Evolutionary conservation across 1,140 invertebrate genomes (phyloP), one percentile per base, ranked within the genome.

Genomic region (Thalassaphorura encarpata): DNA sequence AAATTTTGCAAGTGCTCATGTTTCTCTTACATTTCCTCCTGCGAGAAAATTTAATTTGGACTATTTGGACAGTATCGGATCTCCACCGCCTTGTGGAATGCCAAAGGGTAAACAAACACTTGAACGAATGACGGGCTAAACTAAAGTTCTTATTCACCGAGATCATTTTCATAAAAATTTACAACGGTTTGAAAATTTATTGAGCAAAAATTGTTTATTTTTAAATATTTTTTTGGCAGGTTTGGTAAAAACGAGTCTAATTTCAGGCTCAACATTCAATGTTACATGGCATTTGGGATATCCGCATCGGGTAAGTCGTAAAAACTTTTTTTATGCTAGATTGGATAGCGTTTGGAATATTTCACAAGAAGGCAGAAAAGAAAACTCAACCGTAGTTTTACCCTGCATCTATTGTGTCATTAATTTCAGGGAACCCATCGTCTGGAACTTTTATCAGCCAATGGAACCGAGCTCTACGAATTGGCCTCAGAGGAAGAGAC

Each of bases 51-150:
- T 85, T 68, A 87, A 90, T 68, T 74, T 96, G 67, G 92, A 97
- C 74, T 96, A 95, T 74, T 75, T 97, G 71, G 90, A 96, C 71
- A 94, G 85, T 69, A 79, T 82, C 50, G 80, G 89, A 66, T 95
- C 91, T 18, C 83, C 84, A 65, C 82, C 82, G 52, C 92, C 91
- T 29, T 96, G 93, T 72, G 92, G 93, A 58, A 93, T 96, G 86
- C 90, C 91, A 8, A 89, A 84, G 84, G 90, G 90, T 92, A 73
- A 79, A n/a, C n/a, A n/a, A n/a, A n/a, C n/a, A n/a, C n/a, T n/a
- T n/a, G n/a, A n/a, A n/a, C n/a, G n/a, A n/a, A n/a, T n/a, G n/a
- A n/a, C n/a, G n/a, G n/a, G n/a, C n/a, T n/a, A n/a, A n/a, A n/a
- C n/a, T n/a, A n/a, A n/a, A n/a, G n/a, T n/a, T n/a, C n/a, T n/a